Base-by-base conservation (phyloP, 2,888 invertebrate genomes). In the Timandra comae region DNA sequence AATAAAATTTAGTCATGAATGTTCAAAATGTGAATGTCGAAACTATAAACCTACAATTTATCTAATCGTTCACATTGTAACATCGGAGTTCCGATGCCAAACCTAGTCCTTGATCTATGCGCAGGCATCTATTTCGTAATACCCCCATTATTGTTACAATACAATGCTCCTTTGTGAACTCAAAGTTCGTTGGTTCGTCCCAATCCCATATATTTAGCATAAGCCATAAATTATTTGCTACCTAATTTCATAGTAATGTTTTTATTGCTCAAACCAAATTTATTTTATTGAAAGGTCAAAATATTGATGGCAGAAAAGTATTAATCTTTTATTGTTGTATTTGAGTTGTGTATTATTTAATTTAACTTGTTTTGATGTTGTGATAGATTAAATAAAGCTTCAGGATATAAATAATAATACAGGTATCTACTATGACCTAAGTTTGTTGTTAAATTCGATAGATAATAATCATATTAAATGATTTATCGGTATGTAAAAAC, bases 101-200 rank as follows among this genome's bases (percentile, higher is more conserved):
- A 64, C 56, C 42, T 46, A 62, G 70, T 72, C 80, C 81, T 81
- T 81, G 82, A 80, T 78, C 81, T 81, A 75, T 81, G 73, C 54
- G 61, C 61, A 64, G 58, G 61, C 63, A 8, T 24, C 44, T 58
- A 59, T 80, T 78, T 79, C 70, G 70, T 62, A 78, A 79, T 42
- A 44, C 57, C 37, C 35, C 41, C 24, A 61, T 64, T 65, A 68
- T 75, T 67, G 71, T 61, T 58, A 49, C 59, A 66, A 69, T 66
- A 63, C 68, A 67, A 61, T 52, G 54, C 55, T 60, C 58, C 56
- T 56, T 46, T 45, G 50, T 52, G 45, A 60, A 63, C 56, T 49
- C 65, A 70, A 69, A 66, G 64, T 65, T 69, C 62, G 49, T 35
- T 38, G 56, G 58, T 62, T 63, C 65, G 58, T 65, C 63, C 56